Base-by-base conservation (phyloP, 92 coral and sea anemone species). In the Phenganax stokvisi region DNA sequence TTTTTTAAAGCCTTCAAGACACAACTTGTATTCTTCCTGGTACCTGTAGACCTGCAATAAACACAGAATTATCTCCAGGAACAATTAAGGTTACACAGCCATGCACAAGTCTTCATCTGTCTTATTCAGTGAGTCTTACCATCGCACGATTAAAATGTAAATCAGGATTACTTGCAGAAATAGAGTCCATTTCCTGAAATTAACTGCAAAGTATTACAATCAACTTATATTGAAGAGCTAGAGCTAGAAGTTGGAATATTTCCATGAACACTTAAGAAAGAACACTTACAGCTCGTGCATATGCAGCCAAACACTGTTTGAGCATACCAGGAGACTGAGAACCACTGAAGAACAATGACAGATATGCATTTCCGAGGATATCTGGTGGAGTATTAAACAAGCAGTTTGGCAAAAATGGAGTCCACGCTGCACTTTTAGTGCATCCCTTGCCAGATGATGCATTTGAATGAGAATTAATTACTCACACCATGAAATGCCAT, bases 401-500 rank as follows among this genome's bases (percentile, higher is more conserved):
- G 16, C 47, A 57, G 51, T 37, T 37, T 37, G 5, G 47, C 20
- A 0, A 76, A 0, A 27, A 8, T 71, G 55, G 55, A 17, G 20
- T 16, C 76, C 27, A 54, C 12, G 15, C 25, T 12, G 2, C 7
- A n/a, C 47, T 25, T 70, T 12, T 13, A 44, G 53, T 70, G 2
- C 9, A 8, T 25, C 53, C 29, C 29, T 1, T 37, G 47, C 5
- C 47, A 2, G 47, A 37, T 37, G 2, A 37, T 37, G 47, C 47
- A 37, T 37, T 5, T 37, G 47, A 37, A 37, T 1, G 47, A 37
- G 47, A 27, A 12, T 0, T 47, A 54, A 53, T 28, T 30, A 90
- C 93, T 79, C 83, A 96, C 99, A 96, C 99, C 99, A 96, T 0
- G 99, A 96, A 51, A 84, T 89, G 51, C 99, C 99, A 87, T 96